A percentile compares a stretch with the other conserved stretches of the same genome.
phyloP scores from a whole-genome alignment of 1,140 invertebrate species.

The Wasmannia auropunctata region DNA sequence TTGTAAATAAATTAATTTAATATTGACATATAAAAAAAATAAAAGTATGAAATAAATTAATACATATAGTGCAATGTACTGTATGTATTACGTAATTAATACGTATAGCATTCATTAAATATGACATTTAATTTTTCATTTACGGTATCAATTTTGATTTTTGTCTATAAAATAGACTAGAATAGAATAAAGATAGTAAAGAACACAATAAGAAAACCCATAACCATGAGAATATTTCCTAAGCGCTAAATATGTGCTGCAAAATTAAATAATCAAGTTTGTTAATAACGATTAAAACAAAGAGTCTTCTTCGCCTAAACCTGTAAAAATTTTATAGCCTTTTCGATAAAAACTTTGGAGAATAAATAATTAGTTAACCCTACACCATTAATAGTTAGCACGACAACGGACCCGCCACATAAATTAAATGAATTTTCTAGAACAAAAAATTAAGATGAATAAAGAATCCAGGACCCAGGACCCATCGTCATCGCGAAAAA shows the following conservation, averaged over 20 bases:
- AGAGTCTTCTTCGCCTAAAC: background rate
- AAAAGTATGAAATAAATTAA: no score
- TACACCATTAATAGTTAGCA: constrained; percentile 57
- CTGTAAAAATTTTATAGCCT: background rate
- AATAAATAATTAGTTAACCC: constrained; percentile 21
- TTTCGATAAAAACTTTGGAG: background rate
- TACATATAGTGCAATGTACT: no score
- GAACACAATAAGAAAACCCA: background rate
- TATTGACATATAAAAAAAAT: background rate
- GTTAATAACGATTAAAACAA: background rate
- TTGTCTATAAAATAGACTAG: background rate
- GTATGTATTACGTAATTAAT: no score
- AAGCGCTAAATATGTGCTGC: background rate
- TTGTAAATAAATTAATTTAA: background rate
- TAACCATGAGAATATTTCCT: constrained; percentile 4
- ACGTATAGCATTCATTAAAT: background rate
- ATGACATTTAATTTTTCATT: background rate
- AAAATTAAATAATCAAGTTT: constrained; percentile 3
- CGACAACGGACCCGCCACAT: background rate
- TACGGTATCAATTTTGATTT: background rate
- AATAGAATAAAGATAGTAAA: background rate
- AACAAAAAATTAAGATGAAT: background rate
- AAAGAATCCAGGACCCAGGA: constrained; percentile 66
- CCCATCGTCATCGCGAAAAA: constrained; percentile 74
- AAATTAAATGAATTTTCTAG: background rate